Base-by-base conservation (phyloP, 2,888 invertebrate species). In the Pheosia tremula region DNA sequence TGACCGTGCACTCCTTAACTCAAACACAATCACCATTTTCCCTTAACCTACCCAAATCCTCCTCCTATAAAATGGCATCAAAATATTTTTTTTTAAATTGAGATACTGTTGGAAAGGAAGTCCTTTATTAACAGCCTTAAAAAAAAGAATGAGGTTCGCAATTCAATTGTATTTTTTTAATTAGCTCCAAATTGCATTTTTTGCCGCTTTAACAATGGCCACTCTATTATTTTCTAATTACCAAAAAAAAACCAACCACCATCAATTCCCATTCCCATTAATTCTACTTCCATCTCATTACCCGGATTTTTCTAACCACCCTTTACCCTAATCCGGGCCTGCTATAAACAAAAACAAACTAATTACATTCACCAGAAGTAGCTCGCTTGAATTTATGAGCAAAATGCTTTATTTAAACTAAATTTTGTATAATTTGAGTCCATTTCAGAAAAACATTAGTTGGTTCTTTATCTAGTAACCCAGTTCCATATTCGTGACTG, bases 351-450 rank as follows among this genome's bases (percentile, higher is more conserved):
- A 69, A 70, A 68, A 69, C 67, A 65, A 74, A 77, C 78, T 81
- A 81, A 83, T 84, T 83, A 83, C 64, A 67, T 59, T 67, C 66
- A 68, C 59, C 69, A 66, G 67, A 70, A 67, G 67, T 43, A 56
- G 59, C 66, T 60, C 63, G 57, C 68, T 69, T 66, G 71, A 78
- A 82, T 84, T 83, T 84, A 84, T 78, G 82, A 72, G 80, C 67
- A 74, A 79, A 71, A 72, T 73, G 71, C 71, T 74, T 76, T 78
- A 80, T 84, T 83, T 79, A 77, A 76, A 69, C 69, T 68, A 74
- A 82, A 82, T 79, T 78, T 75, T 61, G 68, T 63, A 67, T 77
- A 80, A 80, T 79, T 76, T 76, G 76, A 63, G 64, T 59, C 59
- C 59, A 63, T 65, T 76, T 67, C 54, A 37, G 43, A 64, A 75